phyloP scores from a whole-genome alignment of 1,140 invertebrate species.

The Diachasmimorpha longicaudata region DNA sequence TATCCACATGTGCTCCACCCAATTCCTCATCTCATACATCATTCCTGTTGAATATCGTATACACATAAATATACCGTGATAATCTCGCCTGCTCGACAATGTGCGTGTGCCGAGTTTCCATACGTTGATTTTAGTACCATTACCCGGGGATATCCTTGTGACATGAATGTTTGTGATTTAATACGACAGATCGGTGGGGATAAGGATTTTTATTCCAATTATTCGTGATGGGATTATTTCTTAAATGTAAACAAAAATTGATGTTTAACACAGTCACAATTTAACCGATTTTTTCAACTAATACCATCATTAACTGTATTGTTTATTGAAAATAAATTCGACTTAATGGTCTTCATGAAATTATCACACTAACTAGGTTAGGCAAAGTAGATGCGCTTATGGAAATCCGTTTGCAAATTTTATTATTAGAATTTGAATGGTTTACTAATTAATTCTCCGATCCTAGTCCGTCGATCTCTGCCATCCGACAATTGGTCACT shows the following conservation, averaged over 20 bases:
- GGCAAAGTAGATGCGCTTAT: too few relatives aligned
- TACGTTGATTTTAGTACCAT: constrained; percentile 1
- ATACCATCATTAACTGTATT: too few relatives aligned
- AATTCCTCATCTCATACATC: constrained; percentile 25
- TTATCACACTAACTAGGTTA: too few relatives aligned
- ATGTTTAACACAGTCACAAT: neutral
- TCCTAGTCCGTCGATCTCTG: too few relatives aligned
- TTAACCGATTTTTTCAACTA: neutral
- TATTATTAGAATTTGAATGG: too few relatives aligned
- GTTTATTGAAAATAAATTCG: too few relatives aligned
- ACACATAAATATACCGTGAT: constrained; percentile 14
- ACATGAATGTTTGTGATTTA: constrained; percentile 7
- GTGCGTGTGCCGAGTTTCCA: constrained; percentile 15
- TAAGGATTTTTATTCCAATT: neutral
- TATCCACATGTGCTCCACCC: constrained; percentile 23
- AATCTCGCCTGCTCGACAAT: constrained; percentile 17
- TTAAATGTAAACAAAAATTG: neutral
- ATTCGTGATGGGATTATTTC: neutral
- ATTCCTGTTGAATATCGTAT: constrained; percentile 10
- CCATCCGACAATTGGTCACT: too few relatives aligned
- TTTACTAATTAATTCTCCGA: too few relatives aligned
- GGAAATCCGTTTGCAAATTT: too few relatives aligned
- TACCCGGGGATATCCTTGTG: neutral
- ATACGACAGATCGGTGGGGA: neutral
- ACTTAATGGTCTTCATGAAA: too few relatives aligned